Base-by-base conservation (phyloP, 2,888 invertebrate genomes). In the Eupithecia subfuscata region DNA sequence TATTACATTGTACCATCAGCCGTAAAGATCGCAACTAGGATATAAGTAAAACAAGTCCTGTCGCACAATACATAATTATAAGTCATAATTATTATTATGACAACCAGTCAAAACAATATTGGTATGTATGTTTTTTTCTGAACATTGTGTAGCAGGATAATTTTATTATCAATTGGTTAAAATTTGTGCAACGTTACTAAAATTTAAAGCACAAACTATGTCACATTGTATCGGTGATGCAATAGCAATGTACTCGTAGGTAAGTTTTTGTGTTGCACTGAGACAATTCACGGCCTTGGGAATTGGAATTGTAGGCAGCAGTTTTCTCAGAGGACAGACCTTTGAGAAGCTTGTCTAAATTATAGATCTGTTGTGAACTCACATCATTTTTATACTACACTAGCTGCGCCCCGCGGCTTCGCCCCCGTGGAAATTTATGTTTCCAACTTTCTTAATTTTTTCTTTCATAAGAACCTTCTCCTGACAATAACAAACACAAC, bases 281-380 rank as follows among this genome's bases (percentile, higher is more conserved):
- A 70, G 68, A 73, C 74, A 72, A 72, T 70, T 74, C 71, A 70
- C 65, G 70, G 52, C 74, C 74, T 74, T 74, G 74, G 65, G 34
- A 69, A 74, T 69, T 70, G 52, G 71, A 75, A 71, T 71, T 76
- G 73, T 70, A 48, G 70, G 45, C 60, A 40, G 25, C 43, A 67
- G n/a, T 37, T 43, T 68, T 43, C 68, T 68, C 43, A 68, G 14
- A 68, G 43, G 11, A 7, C 25, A 25, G 43, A 43, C n/a, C 22
- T 22, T 43, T 40, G 14, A 68, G 64, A 34, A 34, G 18, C 34
- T 9, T 64, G 64, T 60, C 60, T 60, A 14, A 14, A 56, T 56
- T 11, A 56, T 22, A 25, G 22, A 11, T n/a, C 52, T 25, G 22
- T 60, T 60, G 60, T 60, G 22, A 22, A 60, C 11, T 52, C 52